Evolutionary conservation across 1,140 invertebrate species (phyloP).

Genomic region (Metaphire vulgaris): DNA sequence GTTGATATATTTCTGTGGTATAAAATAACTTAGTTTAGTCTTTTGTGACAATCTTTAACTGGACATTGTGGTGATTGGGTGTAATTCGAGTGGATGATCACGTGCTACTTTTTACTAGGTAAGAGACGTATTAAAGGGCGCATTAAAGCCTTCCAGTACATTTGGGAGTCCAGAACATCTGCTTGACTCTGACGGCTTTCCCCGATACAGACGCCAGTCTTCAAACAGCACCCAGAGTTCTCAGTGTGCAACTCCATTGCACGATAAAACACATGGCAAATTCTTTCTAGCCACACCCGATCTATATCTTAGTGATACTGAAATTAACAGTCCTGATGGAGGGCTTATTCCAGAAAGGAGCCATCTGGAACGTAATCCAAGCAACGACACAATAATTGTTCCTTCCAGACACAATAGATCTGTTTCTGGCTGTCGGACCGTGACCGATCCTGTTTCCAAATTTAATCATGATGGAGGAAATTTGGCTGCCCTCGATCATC

Average conservation of each 20-base stretch:
- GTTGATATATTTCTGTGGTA: too few relatives aligned
- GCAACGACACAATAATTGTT: background rate
- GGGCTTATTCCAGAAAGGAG: background rate
- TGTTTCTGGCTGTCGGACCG: background rate
- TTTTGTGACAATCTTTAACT: too few relatives aligned
- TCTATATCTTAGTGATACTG: background rate
- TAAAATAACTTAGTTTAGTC: too few relatives aligned
- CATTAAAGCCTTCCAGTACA: slow-evolving; percentile 33
- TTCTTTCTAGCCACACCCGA: slow-evolving; percentile 16
- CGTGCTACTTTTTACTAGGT: too few relatives aligned
- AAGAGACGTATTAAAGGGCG: slow-evolving; percentile 52
- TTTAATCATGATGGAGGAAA: too few relatives aligned
- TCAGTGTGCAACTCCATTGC: background rate
- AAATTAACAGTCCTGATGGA: slow-evolving; percentile 20
- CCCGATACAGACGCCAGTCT: background rate
- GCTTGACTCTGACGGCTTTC: background rate
- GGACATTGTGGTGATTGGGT: too few relatives aligned
- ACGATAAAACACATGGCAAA: background rate
- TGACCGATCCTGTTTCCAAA: too few relatives aligned
- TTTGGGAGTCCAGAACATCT: slow-evolving; percentile 9
- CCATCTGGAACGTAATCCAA: background rate
- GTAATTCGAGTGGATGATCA: too few relatives aligned
- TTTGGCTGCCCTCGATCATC: background rate
- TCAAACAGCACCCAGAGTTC: slow-evolving; percentile 13
- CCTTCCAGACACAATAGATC: background rate